Base-by-base conservation (phyloP, 2,797 vertebrate species). In the Notamacropus eugenii region DNA sequence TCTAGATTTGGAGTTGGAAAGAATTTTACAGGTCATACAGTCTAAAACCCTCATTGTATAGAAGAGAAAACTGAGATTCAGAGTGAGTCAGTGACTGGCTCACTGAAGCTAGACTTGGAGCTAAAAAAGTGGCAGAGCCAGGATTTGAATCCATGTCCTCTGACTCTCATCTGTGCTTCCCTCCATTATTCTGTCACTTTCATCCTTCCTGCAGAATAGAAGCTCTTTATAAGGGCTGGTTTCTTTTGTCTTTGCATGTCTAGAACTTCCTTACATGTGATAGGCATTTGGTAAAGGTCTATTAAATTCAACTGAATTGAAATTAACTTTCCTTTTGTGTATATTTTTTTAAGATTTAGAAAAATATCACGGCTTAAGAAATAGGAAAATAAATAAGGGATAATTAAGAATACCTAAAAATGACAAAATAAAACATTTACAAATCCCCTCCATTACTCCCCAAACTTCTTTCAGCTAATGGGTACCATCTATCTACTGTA, bases 401-500 rank as follows among this genome's bases (percentile, higher is more conserved):
- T 54, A 91, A 96, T 91, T 92, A 52, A 95, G 28, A 95, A 96
- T 96, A 12, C 12, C 12, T 90, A 31, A 92, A 96, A 52, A 91
- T 55, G 27, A 29, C 92, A 92, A 12, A 82, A 82, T 2, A 40
- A 74, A 74, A 40, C 16, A 74, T 74, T 40, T 74, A 40, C 6
- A 40, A 54, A 95, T 91, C 28, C 55, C 11, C 12, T 22, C 40
- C 58, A 87, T 90, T 95, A 90, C 1, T 94, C 27, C 54, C 52
- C 59, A 3, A 90, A 34, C 16, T 96, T 92, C 92, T 90, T 96
- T 95, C 34, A 90, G 67, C 91, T 94, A 40, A 91, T 58, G 11
- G 22, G 46, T 95, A 91, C 24, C 27, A 82, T 82, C 22, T 46
- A 46, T 82, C 40, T 46, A 55, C 40, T 93, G 11, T 93, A 94